Conservation (phyloP, 2,888 invertebrate species). For the Tinea semifulvella region DNA sequence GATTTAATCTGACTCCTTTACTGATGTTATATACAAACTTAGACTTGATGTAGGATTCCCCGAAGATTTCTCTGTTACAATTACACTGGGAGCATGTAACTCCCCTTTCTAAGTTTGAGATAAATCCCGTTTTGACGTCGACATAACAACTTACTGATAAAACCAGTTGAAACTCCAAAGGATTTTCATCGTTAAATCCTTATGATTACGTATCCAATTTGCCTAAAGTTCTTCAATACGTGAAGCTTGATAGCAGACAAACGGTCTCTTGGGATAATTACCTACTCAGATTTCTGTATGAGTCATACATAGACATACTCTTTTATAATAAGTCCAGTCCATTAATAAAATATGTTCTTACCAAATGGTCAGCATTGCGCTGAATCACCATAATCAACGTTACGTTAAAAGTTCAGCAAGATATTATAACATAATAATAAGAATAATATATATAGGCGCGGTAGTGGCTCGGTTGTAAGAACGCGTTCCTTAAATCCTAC, state of each 20-base stretch:
- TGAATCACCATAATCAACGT: too few species aligned
- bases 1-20: not conserved
- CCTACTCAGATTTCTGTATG: not conserved
- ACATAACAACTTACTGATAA: slow-evolving; percentile 3
- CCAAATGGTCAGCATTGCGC: too few species aligned
- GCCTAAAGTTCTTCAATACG: not conserved
- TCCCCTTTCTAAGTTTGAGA: not conserved
- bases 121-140: slow-evolving; percentile 9
- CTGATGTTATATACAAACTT: not conserved
- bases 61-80: slow-evolving; percentile 7
- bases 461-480: too few species aligned
- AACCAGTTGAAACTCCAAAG: not conserved
- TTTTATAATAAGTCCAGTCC: slow-evolving; percentile 9
- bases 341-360: too few species aligned
- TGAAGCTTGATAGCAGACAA: not conserved
- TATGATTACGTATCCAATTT: not conserved
- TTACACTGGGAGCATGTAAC: slow-evolving; percentile 1
- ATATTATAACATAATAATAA: too few species aligned
- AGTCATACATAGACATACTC: slow-evolving; percentile 9
- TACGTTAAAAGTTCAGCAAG: too few species aligned
- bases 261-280: not conserved
- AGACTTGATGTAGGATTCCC: slow-evolving; percentile 1
- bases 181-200: not conserved
- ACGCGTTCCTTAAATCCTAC: too few species aligned
- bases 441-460: too few species aligned